These are phyloP conservation scores for Myrmophylax atrothorax DNA, from an alignment of 2,113 vertebrate genomes.

Conservation along the genomic window DNA sequence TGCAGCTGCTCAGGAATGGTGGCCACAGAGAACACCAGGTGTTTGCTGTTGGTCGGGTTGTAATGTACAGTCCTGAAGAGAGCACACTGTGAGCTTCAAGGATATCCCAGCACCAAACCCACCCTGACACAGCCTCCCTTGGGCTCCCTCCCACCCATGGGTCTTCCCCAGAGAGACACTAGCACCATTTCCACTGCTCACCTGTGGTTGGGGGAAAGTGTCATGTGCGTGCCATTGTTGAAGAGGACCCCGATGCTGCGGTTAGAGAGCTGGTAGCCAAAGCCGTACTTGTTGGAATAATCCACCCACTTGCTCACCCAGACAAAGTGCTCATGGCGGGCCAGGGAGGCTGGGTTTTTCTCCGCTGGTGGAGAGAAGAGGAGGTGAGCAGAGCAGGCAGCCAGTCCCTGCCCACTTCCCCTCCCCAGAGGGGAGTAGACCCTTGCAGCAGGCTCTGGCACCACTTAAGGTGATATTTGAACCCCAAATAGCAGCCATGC, in stretches of 20 bases:
- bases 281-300: slow-evolving; percentile 98
- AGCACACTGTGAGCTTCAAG: not conserved
- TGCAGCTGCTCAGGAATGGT: slow-evolving; percentile 88
- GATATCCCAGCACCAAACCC: not conserved
- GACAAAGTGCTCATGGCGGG: slow-evolving; percentile 87
- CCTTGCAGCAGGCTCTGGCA: not conserved
- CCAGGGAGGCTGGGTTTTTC: slow-evolving; percentile 87
- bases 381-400: not conserved
- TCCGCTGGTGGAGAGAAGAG: slow-evolving; percentile 73
- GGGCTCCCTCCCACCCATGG: not conserved
- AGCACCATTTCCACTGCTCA: slow-evolving; percentile 20
- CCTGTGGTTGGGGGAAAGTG: slow-evolving; percentile 88
- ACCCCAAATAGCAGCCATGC: not conserved
- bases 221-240: slow-evolving; percentile 94
- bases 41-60: slow-evolving; percentile 90
- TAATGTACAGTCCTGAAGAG: slow-evolving; percentile 87
- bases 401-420: not conserved
- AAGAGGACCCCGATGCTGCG: slow-evolving; percentile 92
- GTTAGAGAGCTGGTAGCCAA: slow-evolving; percentile 97
- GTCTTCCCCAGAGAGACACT: not conserved
- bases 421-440: not conserved
- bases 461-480: not conserved
- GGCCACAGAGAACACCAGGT: slow-evolving; percentile 84
- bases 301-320: slow-evolving; percentile 99
- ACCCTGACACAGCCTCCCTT: not conserved